Base-by-base conservation (phyloP, 2,888 invertebrate genomes). In the Nasonovia ribisnigri region DNA sequence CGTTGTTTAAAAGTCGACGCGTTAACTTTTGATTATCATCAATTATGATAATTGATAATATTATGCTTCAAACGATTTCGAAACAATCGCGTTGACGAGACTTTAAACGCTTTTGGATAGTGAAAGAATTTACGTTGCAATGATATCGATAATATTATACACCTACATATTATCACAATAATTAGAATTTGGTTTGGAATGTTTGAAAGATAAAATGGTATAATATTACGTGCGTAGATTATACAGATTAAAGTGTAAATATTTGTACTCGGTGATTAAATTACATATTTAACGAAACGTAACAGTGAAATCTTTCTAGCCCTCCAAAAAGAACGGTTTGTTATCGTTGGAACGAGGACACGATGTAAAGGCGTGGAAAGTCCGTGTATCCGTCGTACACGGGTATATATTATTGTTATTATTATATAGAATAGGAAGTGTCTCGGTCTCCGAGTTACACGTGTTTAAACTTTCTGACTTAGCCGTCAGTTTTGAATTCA, bases 251-350 rank as follows among this genome's bases (percentile, higher is more conserved):
- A 36, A 42, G 36, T 77, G 20, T 87, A 48, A 87, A 87, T 48
- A 87, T 88, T 67, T 11, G 84, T 48, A 51, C 60, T 29, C 46
- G 51, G n/a, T 43, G 46, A 43, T 43, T 43, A 42, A 77, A 90
- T 90, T 91, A 13, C 29, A 60, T 36, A n/a, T 46, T 60, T 26
- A 60, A 46, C 20, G 26, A 43, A 86, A 86, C 36, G 46, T 36
- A 36, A 92, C 48, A 46, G 92, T 87, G 92, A 92, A 92, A 92
- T 92, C 57, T 24, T 87, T 87, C 46, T 13, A 60, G n/a, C 26
- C 36, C 77, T 29, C 5, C 4, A 43, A 54, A n/a, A 86, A n/a
- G 42, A 86, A 91, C 20, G 88, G 54, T 36, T 51, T 46, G n/a
- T 46, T 16, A 51, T 51, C 29, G 13, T 54, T 10, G 84, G 54